These are phyloP conservation scores for Sphaeramia orbicularis DNA, from an alignment of 2,797 vertebrate species.

Conservation along the genomic window DNA sequence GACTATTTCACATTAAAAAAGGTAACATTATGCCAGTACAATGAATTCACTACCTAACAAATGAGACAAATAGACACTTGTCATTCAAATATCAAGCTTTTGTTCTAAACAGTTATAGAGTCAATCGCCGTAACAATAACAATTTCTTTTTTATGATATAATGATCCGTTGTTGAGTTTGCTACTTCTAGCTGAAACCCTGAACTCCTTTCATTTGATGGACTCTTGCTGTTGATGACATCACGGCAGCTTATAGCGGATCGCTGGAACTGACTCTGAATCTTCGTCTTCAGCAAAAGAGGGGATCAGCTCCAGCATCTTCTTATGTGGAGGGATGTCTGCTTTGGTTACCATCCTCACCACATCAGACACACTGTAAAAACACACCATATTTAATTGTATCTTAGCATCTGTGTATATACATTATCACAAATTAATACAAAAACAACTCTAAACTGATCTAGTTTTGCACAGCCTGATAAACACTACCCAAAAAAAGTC, in stretches of 20 bases:
- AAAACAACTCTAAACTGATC: too few relatives aligned
- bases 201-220: not conserved
- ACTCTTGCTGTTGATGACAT: slow-evolving; percentile 25
- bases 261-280: slow-evolving; percentile 68
- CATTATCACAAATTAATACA: too few relatives aligned
- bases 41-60: not conserved
- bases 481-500: too few relatives aligned
- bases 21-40: rapidly evolving
- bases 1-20: not conserved
- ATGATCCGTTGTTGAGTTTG: not conserved
- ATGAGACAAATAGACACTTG: not conserved
- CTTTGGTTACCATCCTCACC: slow-evolving; percentile 69
- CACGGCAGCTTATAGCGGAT: slow-evolving; percentile 78
- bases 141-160: not conserved
- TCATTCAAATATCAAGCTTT: not conserved
- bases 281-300: slow-evolving; percentile 82
- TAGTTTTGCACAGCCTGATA: too few relatives aligned
- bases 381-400: too few relatives aligned
- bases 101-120: not conserved
- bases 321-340: slow-evolving; percentile 56
- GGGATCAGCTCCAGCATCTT: slow-evolving; percentile 82
- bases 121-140: too few relatives aligned
- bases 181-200: not conserved
- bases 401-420: too few relatives aligned
- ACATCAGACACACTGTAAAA: slow-evolving; percentile 85